Percentiles rank a stretch among this genome's conserved stretches.
phyloP scores from a whole-genome alignment of 2,113 vertebrate species.

The Cebus imitator region DNA sequence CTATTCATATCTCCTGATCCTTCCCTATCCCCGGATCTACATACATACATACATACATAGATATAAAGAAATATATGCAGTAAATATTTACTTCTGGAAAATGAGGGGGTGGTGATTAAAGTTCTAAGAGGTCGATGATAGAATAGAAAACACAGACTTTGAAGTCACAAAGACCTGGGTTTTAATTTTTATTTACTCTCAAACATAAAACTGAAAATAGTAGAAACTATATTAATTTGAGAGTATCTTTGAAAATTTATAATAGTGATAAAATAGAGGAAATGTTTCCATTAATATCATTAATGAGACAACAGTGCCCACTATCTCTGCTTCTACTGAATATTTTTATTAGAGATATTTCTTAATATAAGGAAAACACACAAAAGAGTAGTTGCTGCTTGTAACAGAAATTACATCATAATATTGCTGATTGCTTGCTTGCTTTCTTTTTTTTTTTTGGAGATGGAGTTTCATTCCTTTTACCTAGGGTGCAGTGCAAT shows the following conservation, averaged over 20 bases:
- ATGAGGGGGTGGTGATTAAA: background rate
- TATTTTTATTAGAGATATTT: background rate
- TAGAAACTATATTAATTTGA: background rate
- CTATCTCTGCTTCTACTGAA: background rate
- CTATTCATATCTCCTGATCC: background rate
- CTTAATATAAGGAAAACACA: background rate
- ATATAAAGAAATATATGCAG: background rate
- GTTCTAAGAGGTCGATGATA: background rate
- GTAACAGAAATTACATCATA: background rate
- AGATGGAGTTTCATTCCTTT: too few species aligned
- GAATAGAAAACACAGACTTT: background rate
- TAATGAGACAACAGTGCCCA: background rate
- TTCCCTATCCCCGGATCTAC: rapidly evolving
- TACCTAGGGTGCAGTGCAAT: too few species aligned
- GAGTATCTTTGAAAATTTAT: background rate
- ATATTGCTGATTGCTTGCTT: background rate
- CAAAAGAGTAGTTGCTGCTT: background rate
- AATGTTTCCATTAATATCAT: background rate
- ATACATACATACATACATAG: too few species aligned
- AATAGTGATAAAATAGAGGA: background rate
- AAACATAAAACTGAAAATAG: background rate
- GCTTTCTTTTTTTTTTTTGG: too few species aligned
- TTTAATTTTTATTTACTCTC: background rate
- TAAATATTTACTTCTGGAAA: background rate
- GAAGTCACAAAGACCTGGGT: background rate